Conservation (phyloP, 2,797 vertebrate species). For the Sciurus vulgaris region DNA sequence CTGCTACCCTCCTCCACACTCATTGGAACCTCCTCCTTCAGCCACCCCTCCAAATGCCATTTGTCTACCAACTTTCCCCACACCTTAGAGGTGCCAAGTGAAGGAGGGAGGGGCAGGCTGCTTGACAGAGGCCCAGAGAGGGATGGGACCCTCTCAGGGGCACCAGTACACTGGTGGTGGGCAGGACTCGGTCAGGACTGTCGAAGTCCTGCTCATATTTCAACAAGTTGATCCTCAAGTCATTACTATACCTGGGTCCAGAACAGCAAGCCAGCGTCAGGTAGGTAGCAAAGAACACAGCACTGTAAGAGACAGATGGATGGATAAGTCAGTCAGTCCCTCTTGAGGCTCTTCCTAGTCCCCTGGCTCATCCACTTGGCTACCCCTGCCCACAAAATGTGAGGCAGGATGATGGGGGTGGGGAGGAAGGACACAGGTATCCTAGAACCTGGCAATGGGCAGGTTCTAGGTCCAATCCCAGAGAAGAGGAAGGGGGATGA, state of each 20-base stretch:
- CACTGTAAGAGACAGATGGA: constrained; percentile 85
- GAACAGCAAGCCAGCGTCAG: constrained; percentile 94
- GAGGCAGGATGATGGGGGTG: not conserved
- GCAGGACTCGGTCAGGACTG: not conserved
- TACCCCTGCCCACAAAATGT: not conserved
- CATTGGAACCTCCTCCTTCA: not conserved
- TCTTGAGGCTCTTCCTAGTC: not conserved
- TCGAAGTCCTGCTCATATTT: not conserved
- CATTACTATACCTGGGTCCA: constrained; percentile 90
- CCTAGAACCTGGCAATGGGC: not conserved
- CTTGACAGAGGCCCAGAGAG: not conserved
- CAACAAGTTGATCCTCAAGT: not conserved
- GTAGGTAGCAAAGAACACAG: constrained; percentile 95
- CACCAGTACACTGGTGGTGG: not conserved
- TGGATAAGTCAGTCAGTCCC: not conserved
- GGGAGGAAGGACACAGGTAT: not conserved
- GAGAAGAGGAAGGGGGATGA: not conserved
- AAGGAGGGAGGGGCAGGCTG: not conserved
- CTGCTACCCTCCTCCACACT: not conserved
- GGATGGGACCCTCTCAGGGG: too few species aligned
- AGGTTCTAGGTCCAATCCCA: not conserved
- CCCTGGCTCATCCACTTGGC: not conserved
- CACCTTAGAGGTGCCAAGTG: not conserved
- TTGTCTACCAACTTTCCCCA: not conserved
- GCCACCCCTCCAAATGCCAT: not conserved